Evolutionary conservation across 2,797 vertebrate species (phyloP).

Genomic region (Aeoliscus strigatus): DNA sequence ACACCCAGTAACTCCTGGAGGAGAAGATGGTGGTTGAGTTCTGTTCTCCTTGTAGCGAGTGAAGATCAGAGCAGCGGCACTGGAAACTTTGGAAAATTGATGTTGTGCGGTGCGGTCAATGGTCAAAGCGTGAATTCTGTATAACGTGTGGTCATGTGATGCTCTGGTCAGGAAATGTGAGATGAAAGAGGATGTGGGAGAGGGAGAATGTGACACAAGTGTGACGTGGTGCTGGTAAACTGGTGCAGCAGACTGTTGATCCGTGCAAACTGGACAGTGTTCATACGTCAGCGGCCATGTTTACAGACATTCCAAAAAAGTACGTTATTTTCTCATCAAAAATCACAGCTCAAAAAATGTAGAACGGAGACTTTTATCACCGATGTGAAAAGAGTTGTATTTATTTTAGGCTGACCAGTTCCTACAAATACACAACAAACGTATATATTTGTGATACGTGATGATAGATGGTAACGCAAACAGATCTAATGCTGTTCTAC

Average conservation of each 20-base stretch:
- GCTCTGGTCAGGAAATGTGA: slow-evolving; percentile 26
- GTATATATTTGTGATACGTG: slow-evolving; percentile 41
- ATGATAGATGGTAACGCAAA: slow-evolving; percentile 28
- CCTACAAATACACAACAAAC: too few species aligned
- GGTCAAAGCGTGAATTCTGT: slow-evolving; percentile 15
- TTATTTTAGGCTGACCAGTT: slow-evolving; percentile 5
- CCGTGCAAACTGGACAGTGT: slow-evolving; percentile 19
- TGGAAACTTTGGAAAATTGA: slow-evolving; percentile 13
- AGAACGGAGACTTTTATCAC: slow-evolving; percentile 19
- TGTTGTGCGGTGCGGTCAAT: slow-evolving; percentile 24
- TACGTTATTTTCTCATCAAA: slow-evolving; percentile 18
- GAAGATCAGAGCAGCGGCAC: not conserved
- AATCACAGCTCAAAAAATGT: too few species aligned
- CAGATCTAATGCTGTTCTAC: slow-evolving; percentile 38
- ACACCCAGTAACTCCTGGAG: slow-evolving; percentile 1
- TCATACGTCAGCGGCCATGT: slow-evolving; percentile 30
- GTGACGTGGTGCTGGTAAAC: too few species aligned
- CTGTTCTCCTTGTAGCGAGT: not conserved
- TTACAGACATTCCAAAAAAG: slow-evolving; percentile 32
- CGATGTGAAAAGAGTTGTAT: slow-evolving; percentile 2
- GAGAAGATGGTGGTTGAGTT: slow-evolving; percentile 3
- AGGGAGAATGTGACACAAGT: slow-evolving; percentile 18
- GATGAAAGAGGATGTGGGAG: slow-evolving; percentile 11
- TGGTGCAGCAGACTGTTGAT: too few species aligned
- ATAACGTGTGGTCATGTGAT: slow-evolving; percentile 28